A percentile compares a stretch with the other conserved stretches of the same genome.
Evolutionary conservation across 2,797 vertebrate genomes (phyloP).

Genomic region (Pempheris klunzingeri): DNA sequence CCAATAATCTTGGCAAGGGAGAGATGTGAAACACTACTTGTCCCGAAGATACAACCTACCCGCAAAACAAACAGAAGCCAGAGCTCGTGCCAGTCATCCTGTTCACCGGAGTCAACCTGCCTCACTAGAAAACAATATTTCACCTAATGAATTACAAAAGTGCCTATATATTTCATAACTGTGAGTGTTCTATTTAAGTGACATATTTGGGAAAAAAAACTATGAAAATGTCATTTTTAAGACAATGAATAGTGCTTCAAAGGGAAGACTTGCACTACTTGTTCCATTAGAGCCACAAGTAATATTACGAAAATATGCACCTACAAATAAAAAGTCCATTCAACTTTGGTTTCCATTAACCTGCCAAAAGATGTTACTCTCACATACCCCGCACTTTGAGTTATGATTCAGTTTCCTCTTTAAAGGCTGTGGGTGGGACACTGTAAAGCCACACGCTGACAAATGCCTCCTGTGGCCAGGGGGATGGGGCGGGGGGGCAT

Average conservation of each 20-base stretch:
- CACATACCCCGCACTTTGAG: conserved; percentile 37
- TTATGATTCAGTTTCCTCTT: conserved; percentile 84
- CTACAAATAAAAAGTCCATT: not conserved
- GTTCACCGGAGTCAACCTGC: conserved; percentile 11
- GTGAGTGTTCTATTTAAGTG: not conserved
- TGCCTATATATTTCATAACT: not conserved
- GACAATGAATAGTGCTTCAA: not conserved
- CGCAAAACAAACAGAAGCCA: conserved; percentile 69
- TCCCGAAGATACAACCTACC: conserved; percentile 54
- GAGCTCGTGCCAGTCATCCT: conserved; percentile 32
- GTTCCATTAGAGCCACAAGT: not conserved
- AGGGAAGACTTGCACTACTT: not conserved
- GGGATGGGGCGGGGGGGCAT: conserved; percentile 72
- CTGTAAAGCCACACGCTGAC: conserved; percentile 79
- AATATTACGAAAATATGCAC: not conserved
- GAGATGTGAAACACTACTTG: conserved; percentile 49
- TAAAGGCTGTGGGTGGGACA: conserved; percentile 78
- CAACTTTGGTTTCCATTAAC: not conserved
- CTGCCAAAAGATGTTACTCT: conserved; percentile 33
- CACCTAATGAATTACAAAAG: not conserved
- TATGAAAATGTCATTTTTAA: not conserved
- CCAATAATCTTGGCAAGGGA: conserved; percentile 57
- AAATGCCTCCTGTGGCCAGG: conserved; percentile 81
- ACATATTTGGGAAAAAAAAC: not conserved
- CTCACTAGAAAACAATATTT: conserved; percentile 4